These are phyloP conservation scores for Tenebrosternarchus preto DNA, from an alignment of 2,113 vertebrate genomes.

Conservation along the genomic window DNA sequence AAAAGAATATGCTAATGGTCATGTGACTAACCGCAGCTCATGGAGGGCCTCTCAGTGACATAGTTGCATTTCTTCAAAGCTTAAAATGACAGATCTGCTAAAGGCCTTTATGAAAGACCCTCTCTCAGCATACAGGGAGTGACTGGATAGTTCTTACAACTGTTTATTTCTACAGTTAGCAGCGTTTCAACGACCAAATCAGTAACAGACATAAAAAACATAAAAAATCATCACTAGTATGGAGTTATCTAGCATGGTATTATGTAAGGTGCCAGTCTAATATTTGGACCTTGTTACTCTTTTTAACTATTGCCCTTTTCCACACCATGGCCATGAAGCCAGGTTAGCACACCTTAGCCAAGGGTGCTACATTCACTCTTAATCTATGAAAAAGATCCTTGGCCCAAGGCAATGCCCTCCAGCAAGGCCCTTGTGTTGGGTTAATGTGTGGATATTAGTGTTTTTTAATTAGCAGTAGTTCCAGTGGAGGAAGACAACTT, in stretches of 20 bases:
- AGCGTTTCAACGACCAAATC: not conserved
- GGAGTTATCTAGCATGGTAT: too few relatives aligned
- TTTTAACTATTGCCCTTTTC: too few relatives aligned
- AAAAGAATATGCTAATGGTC: slow-evolving; percentile 7
- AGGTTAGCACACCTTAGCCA: not conserved
- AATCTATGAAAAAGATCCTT: not conserved
- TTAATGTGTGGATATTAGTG: not conserved
- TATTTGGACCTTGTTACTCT: too few relatives aligned
- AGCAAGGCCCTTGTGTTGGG: not conserved
- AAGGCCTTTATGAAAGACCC: not conserved
- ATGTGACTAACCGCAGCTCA: not conserved
- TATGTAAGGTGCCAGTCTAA: too few relatives aligned
- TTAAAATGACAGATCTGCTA: not conserved
- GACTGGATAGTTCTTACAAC: not conserved
- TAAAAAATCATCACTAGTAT: not conserved
- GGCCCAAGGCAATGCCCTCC: not conserved
- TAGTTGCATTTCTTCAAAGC: not conserved
- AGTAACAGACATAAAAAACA: not conserved
- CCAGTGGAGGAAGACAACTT: too few relatives aligned
- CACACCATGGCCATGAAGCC: not conserved
- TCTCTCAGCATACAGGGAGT: not conserved
- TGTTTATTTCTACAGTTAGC: not conserved
- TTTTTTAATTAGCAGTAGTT: not conserved
- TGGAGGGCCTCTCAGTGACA: not conserved
- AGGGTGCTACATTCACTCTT: not conserved